Evolutionary conservation across 2,888 invertebrate genomes (phyloP), one percentile per base, ranked within the genome.

Genomic region (Acronicta psi): DNA sequence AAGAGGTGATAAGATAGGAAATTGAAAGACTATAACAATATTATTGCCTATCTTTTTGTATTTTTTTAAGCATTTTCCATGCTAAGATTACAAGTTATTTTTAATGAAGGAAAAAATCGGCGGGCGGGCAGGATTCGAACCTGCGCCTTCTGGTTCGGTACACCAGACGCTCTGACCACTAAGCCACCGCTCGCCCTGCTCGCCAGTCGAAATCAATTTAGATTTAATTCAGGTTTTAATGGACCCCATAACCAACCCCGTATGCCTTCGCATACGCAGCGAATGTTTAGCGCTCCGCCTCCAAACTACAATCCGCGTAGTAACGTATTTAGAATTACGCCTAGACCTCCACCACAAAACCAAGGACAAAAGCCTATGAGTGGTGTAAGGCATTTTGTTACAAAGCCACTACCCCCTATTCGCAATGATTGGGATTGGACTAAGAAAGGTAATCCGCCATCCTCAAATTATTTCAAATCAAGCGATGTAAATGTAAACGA

Each of bases 401-500:
- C 31, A n/a, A 31, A 31, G n/a, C 31, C 13, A 4, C 5, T 31
- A 31, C 31, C 31, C 5, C 31, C 31, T 13, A 31, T 13, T 0
- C 11, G 13, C 10, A 7, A 5, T 31, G 5, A 31, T 4, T 31
- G 31, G 31, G 13, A 31, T 31, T 13, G 13, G 31, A 5, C 3
- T 31, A 25, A 25, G 10, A 25, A 25, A 25, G 31, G 31, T 4
- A 31, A 31, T 5, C 31, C 31, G 4, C 31, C 34, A 36, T 18
- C 34, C 4, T 18, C 34, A 2, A 34, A 45, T n/a, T 45, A 45
- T 45, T 45, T 45, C 4, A 17, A 17, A 8, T 4, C 45, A 6
- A 13, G 45, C 5, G 45, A 45, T n/a, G 16, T 45, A 31, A 45
- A 45, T 34, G 17, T 45, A 11, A 45, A 45, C 8, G 45, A 45